These are phyloP conservation scores for Lobophora halterata DNA, from an alignment of 2,888 invertebrate genomes.

Conservation along the genomic window DNA sequence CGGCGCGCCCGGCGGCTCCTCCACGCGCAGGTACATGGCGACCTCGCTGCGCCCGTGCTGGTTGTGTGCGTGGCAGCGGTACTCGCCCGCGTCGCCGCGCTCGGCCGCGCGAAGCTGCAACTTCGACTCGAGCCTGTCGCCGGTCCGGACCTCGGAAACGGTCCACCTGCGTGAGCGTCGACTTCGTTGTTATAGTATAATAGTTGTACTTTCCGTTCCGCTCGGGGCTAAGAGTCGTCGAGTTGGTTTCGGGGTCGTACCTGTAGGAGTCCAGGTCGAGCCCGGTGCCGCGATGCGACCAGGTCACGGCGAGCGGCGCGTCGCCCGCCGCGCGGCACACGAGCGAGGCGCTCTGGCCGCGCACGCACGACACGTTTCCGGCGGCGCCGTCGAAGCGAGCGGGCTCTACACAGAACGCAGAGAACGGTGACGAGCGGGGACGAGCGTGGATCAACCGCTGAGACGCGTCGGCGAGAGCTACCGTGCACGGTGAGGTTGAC, in stretches of 20 bases:
- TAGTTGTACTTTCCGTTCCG: too few species aligned
- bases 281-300: constrained; percentile 85
- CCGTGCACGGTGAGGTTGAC: constrained; percentile 90
- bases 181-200: too few species aligned
- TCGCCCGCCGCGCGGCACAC: constrained; percentile 90
- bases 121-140: constrained; percentile 84
- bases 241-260: too few species aligned
- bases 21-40: constrained; percentile 83
- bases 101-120: constrained; percentile 84
- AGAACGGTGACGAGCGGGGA: background rate
- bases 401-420: constrained; percentile 78
- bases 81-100: constrained; percentile 85
- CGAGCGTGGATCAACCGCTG: too few species aligned
- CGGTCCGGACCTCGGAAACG: constrained; percentile 84
- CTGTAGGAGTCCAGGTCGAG: constrained; percentile 84
- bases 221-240: too few species aligned
- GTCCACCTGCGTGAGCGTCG: constrained; percentile 63
- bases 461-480: constrained; percentile 52
- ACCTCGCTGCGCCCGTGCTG: constrained; percentile 85
- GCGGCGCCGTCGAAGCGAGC: constrained; percentile 85
- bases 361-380: constrained; percentile 80
- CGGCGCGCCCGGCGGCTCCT: constrained; percentile 86
- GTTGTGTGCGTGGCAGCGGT: constrained; percentile 86
- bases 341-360: constrained; percentile 80
- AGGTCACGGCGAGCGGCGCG: constrained; percentile 87